Percentiles rank a stretch among this genome's conserved stretches.
Conservation (phyloP, 2,888 invertebrate genomes). For the Epinotia brunnichana region DNA sequence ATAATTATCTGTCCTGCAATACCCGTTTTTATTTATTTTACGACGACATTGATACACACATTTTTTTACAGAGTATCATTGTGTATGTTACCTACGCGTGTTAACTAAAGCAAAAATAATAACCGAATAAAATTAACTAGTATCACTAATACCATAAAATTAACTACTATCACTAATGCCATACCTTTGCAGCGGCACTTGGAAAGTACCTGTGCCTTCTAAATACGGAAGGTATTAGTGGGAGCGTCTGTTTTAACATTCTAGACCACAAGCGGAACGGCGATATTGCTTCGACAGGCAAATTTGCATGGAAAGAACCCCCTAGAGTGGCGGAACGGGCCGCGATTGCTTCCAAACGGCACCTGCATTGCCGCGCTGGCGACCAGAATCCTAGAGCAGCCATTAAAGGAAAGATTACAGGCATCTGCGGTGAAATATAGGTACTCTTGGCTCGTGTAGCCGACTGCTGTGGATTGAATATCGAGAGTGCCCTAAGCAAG, state of each 20-base stretch:
- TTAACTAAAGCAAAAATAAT: background rate
- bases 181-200: background rate
- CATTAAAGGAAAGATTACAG: constrained; percentile 37
- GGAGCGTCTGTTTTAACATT: constrained; percentile 40
- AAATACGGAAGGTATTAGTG: constrained; percentile 23
- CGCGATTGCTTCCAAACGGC: constrained; percentile 31
- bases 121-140: background rate
- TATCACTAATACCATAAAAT: too few relatives aligned
- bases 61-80: too few relatives aligned
- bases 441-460: background rate
- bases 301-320: constrained; percentile 44
- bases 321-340: constrained; percentile 40
- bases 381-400: constrained; percentile 29
- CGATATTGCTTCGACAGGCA: constrained; percentile 38
- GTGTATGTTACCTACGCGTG: too few relatives aligned
- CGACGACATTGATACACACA: too few relatives aligned
- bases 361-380: constrained; percentile 18
- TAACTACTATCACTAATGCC: too few relatives aligned
- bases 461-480: too few relatives aligned
- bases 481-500: too few relatives aligned
- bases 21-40: too few relatives aligned
- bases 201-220: background rate
- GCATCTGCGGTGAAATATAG: constrained; percentile 10
- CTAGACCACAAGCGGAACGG: constrained; percentile 37
- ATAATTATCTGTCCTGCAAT: too few relatives aligned